These are phyloP conservation scores for Aplysina aerophoba DNA, from an alignment of 37 sponge, comb jelly and placozoan genomes.

Conservation along the genomic window DNA sequence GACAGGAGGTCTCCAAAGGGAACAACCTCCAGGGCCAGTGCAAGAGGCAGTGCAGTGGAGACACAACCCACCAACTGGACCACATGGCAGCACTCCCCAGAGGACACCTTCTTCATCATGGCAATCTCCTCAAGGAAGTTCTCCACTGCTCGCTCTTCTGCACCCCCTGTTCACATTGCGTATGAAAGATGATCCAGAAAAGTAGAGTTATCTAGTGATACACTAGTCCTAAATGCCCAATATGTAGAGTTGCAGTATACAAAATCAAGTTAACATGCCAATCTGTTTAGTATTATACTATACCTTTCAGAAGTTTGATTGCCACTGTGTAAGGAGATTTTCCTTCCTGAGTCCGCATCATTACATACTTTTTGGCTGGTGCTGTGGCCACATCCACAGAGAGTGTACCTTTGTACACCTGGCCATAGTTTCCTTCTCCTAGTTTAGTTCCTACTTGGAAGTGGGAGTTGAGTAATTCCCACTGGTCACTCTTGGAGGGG, in stretches of 20 bases:
- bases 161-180: no score
- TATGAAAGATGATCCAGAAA: no score
- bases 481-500: slow-evolving; percentile 38
- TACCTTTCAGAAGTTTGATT: slow-evolving; percentile 64
- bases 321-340: slow-evolving; percentile 40
- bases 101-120: slow-evolving; percentile 75
- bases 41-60: slow-evolving; percentile 57
- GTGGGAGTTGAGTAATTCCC: slow-evolving; percentile 46
- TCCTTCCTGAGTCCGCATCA: no score
- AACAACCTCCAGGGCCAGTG: slow-evolving; percentile 64
- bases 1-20: slow-evolving; percentile 55
- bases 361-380: no score
- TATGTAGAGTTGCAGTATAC: no score
- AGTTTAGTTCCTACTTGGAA: slow-evolving; percentile 35
- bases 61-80: slow-evolving; percentile 77
- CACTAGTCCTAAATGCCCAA: no score
- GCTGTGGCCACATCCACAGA: no score
- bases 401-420: slow-evolving; percentile 62
- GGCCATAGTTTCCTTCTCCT: slow-evolving; percentile 65
- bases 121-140: slow-evolving; percentile 69
- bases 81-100: slow-evolving; percentile 37
- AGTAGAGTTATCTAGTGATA: no score
- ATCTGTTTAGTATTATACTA: background rate
- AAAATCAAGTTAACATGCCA: no score
- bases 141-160: slow-evolving; percentile 22